Percentiles rank a stretch among this genome's conserved stretches.
These are phyloP conservation scores for Gonatopus flavifemur DNA, from an alignment of 1,140 invertebrate genomes.

Conservation along the genomic window DNA sequence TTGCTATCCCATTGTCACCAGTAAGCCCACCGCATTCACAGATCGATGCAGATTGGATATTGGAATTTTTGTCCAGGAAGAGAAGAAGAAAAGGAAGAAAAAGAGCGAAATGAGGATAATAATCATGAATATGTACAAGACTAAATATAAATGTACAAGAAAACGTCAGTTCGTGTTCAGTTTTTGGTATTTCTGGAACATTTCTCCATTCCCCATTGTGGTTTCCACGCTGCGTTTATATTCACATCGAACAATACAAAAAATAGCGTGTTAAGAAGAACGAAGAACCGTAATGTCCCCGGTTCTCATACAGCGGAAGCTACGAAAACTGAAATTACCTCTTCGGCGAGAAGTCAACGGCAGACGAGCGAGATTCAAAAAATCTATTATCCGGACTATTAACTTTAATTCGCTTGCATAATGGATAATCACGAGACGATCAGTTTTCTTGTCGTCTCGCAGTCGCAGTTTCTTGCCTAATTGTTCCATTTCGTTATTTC, in stretches of 20 bases:
- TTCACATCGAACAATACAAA: no score
- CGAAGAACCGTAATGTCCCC: no score
- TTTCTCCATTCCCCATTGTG: not conserved
- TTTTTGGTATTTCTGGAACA: no score
- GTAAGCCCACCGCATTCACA: constrained; percentile 18
- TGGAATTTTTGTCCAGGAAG: no score
- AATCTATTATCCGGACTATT: constrained; percentile 40
- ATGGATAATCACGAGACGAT: constrained; percentile 27
- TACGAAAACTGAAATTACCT: constrained; percentile 36
- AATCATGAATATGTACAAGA: no score
- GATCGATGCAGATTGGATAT: no score
- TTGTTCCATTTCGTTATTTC: no score
- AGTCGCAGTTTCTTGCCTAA: constrained; percentile 13
- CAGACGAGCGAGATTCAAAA: constrained; percentile 33
- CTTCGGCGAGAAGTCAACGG: constrained; percentile 35
- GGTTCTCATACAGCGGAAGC: constrained; percentile 4
- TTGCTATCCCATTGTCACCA: constrained; percentile 1
- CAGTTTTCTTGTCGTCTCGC: constrained; percentile 17
- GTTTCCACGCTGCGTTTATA: not conserved
- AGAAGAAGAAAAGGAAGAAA: constrained; percentile 27
- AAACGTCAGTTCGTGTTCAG: no score
- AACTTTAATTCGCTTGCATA: constrained; percentile 39
- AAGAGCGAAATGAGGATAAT: no score
- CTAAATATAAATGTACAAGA: no score
- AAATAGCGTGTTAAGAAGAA: no score